Evolutionary conservation across 2,888 invertebrate species (phyloP).

Genomic region (Didymodactylos carnosus): DNA sequence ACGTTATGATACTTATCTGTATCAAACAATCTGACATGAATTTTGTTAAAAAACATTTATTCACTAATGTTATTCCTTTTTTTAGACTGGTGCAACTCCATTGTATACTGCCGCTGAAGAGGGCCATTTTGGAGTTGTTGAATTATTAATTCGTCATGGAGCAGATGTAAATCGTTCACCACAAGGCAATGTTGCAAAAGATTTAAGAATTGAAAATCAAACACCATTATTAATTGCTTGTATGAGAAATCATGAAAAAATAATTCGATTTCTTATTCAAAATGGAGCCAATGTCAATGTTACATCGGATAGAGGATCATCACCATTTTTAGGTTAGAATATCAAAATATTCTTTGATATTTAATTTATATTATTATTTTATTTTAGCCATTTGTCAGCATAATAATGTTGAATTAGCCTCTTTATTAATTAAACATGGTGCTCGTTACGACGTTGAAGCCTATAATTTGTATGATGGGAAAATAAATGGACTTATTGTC

Average conservation of each 20-base stretch:
- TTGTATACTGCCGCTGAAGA: conserved; percentile 15
- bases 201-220: conserved; percentile 10
- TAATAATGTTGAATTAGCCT: neutral
- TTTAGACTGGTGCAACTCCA: conserved; percentile 10
- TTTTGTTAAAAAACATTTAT: neutral
- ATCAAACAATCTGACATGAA: too few relatives aligned
- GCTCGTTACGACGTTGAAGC: conserved; percentile 8
- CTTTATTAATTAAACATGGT: neutral
- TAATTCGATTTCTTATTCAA: conserved; percentile 4
- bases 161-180: conserved; percentile 7
- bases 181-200: conserved; percentile 3
- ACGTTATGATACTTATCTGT: too few relatives aligned
- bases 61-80: neutral
- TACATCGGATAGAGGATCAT: conserved; percentile 8
- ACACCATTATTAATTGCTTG: conserved; percentile 13
- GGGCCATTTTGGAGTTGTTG: conserved; percentile 9
- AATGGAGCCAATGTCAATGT: conserved; percentile 10
- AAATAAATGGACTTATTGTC: conserved; percentile 14
- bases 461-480: conserved; percentile 13
- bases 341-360: too few relatives aligned
- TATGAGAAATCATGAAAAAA: conserved; percentile 12
- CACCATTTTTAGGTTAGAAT: conserved; percentile 10
- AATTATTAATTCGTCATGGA: neutral
- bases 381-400: neutral
- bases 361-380: too few relatives aligned